These are phyloP conservation scores for Pemphigus obesinymphae DNA, from an alignment of 1,140 invertebrate genomes.

Conservation along the genomic window DNA sequence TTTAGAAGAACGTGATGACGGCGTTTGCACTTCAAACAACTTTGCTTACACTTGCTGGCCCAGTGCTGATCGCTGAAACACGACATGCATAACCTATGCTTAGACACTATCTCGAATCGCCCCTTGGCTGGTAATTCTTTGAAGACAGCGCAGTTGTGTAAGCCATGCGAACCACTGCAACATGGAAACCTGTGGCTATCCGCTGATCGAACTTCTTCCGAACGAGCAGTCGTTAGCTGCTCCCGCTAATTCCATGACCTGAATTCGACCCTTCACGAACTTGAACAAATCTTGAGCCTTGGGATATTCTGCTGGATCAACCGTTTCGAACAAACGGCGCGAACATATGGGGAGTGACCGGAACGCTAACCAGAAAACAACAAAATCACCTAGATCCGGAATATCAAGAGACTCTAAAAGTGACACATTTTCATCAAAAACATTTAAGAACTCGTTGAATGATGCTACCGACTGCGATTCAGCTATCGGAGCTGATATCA, in stretches of 20 bases:
- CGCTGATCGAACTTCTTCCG: rapidly evolving
- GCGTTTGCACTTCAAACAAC: too few species aligned
- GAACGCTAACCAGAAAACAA: background rate
- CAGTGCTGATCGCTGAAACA: too few species aligned
- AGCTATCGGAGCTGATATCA: background rate
- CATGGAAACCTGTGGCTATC: background rate
- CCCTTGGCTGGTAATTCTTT: too few species aligned
- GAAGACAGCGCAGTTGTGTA: too few species aligned
- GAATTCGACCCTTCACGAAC: background rate
- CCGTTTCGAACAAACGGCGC: background rate
- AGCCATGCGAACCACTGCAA: background rate
- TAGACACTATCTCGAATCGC: too few species aligned
- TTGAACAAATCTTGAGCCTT: background rate
- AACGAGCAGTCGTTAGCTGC: background rate
- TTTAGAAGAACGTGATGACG: too few species aligned
- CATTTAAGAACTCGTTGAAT: background rate
- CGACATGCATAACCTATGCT: too few species aligned
- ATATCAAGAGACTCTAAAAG: background rate
- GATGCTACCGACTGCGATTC: background rate
- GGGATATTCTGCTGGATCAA: too few species aligned
- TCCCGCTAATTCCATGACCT: background rate
- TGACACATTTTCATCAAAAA: background rate
- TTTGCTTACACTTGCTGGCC: too few species aligned
- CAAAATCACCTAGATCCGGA: background rate
- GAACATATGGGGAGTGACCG: background rate